These are phyloP conservation scores for Tringa solitaria DNA, from an alignment of 2,113 vertebrate species.

Conservation along the genomic window DNA sequence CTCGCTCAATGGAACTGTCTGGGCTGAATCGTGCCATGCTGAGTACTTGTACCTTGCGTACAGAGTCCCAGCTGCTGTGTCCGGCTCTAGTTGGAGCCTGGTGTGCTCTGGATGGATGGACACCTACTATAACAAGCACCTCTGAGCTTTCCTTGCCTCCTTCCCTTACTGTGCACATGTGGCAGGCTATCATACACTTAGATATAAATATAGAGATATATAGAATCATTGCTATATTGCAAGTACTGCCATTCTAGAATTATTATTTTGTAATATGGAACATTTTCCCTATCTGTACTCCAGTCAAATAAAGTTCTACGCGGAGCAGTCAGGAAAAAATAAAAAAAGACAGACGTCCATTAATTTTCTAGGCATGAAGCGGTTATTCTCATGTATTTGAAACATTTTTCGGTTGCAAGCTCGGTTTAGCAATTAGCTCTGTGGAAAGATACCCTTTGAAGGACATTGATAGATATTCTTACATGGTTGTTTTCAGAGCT, in stretches of 20 bases:
- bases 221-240: background rate
- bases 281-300: background rate
- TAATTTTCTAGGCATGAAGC: background rate
- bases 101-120: background rate
- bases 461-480: background rate
- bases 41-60: background rate
- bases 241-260: background rate
- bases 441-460: constrained; percentile 28
- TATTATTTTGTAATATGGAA: background rate
- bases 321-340: background rate
- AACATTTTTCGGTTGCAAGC: background rate
- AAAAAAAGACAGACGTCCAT: background rate
- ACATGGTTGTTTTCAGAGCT: background rate
- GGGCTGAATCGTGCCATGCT: background rate
- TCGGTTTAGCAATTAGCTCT: background rate
- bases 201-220: background rate
- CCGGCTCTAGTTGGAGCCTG: background rate
- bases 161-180: background rate
- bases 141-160: background rate
- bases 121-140: background rate
- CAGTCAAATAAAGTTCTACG: background rate
- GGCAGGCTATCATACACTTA: rapidly evolving
- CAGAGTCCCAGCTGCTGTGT: background rate
- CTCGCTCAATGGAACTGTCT: rapidly evolving
- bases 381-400: background rate